Percentiles rank a stretch among this genome's conserved stretches.
Evolutionary conservation across 2,797 vertebrate genomes (phyloP).

Genomic region (Ibycter americanus): DNA sequence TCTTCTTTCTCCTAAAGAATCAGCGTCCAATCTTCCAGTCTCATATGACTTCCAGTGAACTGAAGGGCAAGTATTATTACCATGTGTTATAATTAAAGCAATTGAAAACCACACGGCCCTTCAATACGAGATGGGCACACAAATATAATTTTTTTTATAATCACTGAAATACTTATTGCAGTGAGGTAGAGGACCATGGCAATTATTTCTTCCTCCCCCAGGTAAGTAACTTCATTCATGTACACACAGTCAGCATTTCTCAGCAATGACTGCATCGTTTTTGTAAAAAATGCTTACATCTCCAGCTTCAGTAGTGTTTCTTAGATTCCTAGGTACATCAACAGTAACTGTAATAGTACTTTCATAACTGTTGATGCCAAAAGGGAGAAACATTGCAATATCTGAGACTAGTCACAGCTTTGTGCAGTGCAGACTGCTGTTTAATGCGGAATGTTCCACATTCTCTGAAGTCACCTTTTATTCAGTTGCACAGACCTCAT

Average conservation of each 20-base stretch:
- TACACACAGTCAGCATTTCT: accelerated
- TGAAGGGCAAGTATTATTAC: not conserved
- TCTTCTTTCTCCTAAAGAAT: not conserved
- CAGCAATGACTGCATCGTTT: not conserved
- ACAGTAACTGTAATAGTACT: not conserved
- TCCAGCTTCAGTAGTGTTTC: not conserved
- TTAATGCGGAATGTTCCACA: not conserved
- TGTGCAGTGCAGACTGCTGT: not conserved
- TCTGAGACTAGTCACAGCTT: not conserved
- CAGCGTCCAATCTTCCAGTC: not conserved
- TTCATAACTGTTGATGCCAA: not conserved
- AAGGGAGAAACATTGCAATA: not conserved
- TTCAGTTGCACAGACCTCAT: not conserved
- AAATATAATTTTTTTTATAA: not conserved
- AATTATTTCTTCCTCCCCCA: not conserved
- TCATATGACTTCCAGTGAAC: not conserved
- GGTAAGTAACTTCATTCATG: not conserved
- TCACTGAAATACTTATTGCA: not conserved
- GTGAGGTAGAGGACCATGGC: not conserved
- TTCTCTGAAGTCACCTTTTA: not conserved
- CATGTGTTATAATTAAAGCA: not conserved
- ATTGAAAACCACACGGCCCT: not conserved
- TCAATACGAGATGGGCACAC: not conserved
- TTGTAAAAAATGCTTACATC: not conserved
- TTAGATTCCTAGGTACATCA: not conserved